Conservation (phyloP, 1,140 invertebrate genomes). For the Apis laboriosa region DNA sequence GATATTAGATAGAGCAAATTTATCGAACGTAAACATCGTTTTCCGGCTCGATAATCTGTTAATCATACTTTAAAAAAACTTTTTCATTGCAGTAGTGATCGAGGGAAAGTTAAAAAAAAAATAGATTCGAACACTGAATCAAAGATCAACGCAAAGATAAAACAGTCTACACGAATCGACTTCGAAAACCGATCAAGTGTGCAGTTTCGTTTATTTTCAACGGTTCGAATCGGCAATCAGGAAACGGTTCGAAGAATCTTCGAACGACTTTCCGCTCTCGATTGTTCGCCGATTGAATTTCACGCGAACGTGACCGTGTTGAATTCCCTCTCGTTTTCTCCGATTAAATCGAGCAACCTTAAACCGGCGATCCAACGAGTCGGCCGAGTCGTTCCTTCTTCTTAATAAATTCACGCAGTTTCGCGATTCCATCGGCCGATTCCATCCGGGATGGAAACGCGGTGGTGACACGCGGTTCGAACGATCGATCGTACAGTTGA, state of each 20-base stretch:
- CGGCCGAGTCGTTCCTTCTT: not conserved
- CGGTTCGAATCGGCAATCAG: not conserved
- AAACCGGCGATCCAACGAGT: too few relatives aligned
- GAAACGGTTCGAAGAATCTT: not conserved
- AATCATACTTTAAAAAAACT: too few relatives aligned
- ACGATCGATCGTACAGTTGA: not conserved
- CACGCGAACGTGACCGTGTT: slow-evolving; percentile 37
- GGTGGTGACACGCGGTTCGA: not conserved
- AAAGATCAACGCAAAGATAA: too few relatives aligned
- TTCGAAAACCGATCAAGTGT: not conserved
- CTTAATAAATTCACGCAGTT: not conserved
- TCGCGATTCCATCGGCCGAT: not conserved
- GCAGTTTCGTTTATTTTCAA: not conserved
- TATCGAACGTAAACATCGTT: not conserved
- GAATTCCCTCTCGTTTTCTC: slow-evolving; percentile 9
- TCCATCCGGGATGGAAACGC: not conserved
- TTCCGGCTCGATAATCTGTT: too few relatives aligned
- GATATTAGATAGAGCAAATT: not conserved
- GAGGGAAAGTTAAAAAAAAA: too few relatives aligned
- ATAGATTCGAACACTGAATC: too few relatives aligned
- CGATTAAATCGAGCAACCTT: not conserved
- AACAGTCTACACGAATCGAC: too few relatives aligned
- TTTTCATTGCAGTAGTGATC: too few relatives aligned
- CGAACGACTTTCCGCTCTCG: not conserved
- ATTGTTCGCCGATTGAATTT: slow-evolving; percentile 46